Evolutionary conservation across 2,797 vertebrate genomes (phyloP), one percentile per base, ranked within the genome.

Genomic region (Paramormyrops hopkinsi): DNA sequence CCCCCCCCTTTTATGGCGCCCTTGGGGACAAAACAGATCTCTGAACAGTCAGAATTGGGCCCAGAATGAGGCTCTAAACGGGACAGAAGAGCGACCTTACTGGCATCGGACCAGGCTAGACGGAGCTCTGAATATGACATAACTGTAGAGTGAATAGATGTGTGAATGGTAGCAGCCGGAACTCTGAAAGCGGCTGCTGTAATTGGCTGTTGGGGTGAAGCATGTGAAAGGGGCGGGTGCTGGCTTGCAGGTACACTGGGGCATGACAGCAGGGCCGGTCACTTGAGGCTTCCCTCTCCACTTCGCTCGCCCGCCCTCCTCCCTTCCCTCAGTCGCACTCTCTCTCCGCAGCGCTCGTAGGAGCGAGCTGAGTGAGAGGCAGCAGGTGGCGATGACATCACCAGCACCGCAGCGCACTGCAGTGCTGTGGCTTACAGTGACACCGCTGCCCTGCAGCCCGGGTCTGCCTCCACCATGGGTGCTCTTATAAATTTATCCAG

Each of bases 381-480:
- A 94, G 96, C 96, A 96, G 96, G 96, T 96, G 96, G 96, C 95
- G 94, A 95, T 96, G 93, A 95, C 93, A 92, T 92, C 94, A 96
- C 95, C 97, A 96, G 96, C 97, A 97, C 95, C 97, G 96, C 96
- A 98, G 97, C 96, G 97, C 95, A 96, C 96, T 97, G 97, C 97
- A 96, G 96, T 95, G 96, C 93, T 95, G 94, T 95, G 95, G 95
- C 95, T 8, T 96, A 97, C 96, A 96, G 96, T 96, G 96, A 96
- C 95, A 96, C 93, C 92, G 91, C 93, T 90, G 93, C 94, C 95
- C 94, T 94, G 94, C 92, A 93, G 92, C 91, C 89, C 91, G 17
- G 89, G 92, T 90, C 90, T 85, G 44, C 46, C 33, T 41, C 62
- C 53, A 84, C 7, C 62, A 33, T 41, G 33, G 44, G 1, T 59